Evolutionary conservation across 1,140 invertebrate species (phyloP), one percentile per base, ranked within the genome.

Genomic region (Drosophila saltans): DNA sequence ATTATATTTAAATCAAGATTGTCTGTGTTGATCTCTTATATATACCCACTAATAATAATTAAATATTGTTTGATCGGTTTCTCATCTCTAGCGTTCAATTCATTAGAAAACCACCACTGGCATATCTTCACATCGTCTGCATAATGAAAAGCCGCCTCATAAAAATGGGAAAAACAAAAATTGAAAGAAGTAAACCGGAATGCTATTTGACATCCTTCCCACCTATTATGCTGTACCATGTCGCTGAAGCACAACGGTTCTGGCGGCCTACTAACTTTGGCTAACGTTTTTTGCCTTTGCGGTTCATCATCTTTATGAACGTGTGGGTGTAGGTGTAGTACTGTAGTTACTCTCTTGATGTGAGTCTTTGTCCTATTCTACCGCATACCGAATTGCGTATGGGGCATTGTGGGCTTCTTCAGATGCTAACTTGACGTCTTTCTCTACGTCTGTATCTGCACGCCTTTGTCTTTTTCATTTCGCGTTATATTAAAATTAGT

Each of bases 401-500:
- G 45, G 45, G 21, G 24, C 8, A 26, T 52, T 52, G 45, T 52
- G 45, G 21, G 70, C 81, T 78, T 57, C 78, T 69, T 55, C 45
- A 68, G 73, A 67, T 39, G 62, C 16, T 43, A 65, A 64, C 59
- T 58, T 11, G 45, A 52, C 33, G 40, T 30, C 45, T 24, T 52
- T 9, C 45, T 24, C 45, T 7, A 48, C 45, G 45, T 26, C 45
- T 24, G 45, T 21, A 52, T 52, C 21, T 52, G 24, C 21, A 26
- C 48, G 61, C 72, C 67, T 77, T 84, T 84, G 77, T 84, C 73
- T 79, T 72, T 21, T 69, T 21, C 36, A 26, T 39, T 69, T 16
- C 75, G 52, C 59, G 82, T 84, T 90, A 80, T 88, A 88, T 88
- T 88, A 88, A 88, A 88, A 88, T 88, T 88, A 88, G 84, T 88